Percentiles rank a stretch among this genome's conserved stretches.
phyloP scores from a whole-genome alignment of 2,888 invertebrate genomes.

The Tipula vernalis region DNA sequence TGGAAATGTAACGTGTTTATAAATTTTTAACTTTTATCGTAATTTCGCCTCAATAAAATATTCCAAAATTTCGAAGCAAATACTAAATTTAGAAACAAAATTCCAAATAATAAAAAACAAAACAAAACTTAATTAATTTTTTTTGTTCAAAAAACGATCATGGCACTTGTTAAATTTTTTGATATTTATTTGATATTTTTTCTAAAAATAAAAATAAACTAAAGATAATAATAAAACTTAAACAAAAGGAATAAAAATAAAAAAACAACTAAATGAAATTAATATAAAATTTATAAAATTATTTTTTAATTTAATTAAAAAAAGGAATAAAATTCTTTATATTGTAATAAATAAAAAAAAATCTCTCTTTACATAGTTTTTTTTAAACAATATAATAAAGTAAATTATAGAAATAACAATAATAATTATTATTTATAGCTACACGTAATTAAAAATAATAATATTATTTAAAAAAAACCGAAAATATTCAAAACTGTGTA shows the following conservation, averaged over 20 bases:
- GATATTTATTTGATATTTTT: constrained; percentile 4
- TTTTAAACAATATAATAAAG: not conserved
- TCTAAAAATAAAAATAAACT: not conserved
- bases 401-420: not conserved
- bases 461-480: not conserved
- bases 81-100: not conserved
- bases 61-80: not conserved
- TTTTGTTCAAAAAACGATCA: constrained; percentile 4
- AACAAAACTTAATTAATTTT: not conserved
- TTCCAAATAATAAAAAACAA: not conserved
- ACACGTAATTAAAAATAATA: not conserved
- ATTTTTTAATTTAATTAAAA: not conserved
- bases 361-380: not conserved
- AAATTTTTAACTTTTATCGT: too few relatives aligned
- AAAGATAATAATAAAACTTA: not conserved
- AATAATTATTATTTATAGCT: not conserved
- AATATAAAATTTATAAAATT: not conserved
- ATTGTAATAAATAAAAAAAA: not conserved
- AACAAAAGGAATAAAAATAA: not conserved
- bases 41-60: not conserved
- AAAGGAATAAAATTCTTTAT: not conserved
- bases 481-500: too few relatives aligned
- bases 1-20: too few relatives aligned
- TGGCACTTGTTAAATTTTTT: constrained; percentile 4
- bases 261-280: constrained; percentile 4